phyloP scores from a whole-genome alignment of 2,888 invertebrate species.

The Lucinisca nassula region DNA sequence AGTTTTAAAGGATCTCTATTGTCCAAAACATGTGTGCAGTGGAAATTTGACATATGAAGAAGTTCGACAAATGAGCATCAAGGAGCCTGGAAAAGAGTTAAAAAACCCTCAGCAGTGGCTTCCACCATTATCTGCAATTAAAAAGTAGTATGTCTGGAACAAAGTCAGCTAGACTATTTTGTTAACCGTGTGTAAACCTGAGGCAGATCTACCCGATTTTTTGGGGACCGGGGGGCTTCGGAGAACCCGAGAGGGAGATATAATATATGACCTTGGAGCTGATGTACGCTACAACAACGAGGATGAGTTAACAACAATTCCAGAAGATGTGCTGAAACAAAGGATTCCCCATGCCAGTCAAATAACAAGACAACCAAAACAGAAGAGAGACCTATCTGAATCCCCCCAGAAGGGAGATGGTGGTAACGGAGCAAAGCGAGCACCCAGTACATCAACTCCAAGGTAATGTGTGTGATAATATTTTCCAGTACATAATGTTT shows the following conservation, averaged over 20 bases:
- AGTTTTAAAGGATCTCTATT: constrained; percentile 16
- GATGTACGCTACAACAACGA: constrained; percentile 5
- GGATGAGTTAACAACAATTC: neutral
- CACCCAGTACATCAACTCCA: neutral
- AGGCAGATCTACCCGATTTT: constrained; percentile 22
- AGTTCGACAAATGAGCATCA: constrained; percentile 9
- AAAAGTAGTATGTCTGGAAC: neutral
- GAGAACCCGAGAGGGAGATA: constrained; percentile 23
- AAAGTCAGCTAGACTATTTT: constrained; percentile 13
- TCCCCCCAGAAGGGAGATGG: neutral
- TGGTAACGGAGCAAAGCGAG: neutral
- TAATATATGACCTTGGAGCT: constrained; percentile 18
- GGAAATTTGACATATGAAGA: constrained; percentile 13
- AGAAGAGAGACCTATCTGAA: neutral
- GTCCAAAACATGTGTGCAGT: neutral
- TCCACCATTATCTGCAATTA: constrained; percentile 25
- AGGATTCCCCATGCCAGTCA: neutral
- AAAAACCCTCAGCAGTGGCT: constrained; percentile 26
- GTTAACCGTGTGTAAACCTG: constrained; percentile 11
- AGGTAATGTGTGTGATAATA: no score
- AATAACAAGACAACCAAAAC: neutral
- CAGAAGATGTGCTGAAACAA: neutral
- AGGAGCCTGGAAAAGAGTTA: neutral
- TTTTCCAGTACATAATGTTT: no score
- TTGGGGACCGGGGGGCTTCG: neutral